Evolutionary conservation across 2,113 vertebrate genomes (phyloP).

Genomic region (Ammodramus savannarum): DNA sequence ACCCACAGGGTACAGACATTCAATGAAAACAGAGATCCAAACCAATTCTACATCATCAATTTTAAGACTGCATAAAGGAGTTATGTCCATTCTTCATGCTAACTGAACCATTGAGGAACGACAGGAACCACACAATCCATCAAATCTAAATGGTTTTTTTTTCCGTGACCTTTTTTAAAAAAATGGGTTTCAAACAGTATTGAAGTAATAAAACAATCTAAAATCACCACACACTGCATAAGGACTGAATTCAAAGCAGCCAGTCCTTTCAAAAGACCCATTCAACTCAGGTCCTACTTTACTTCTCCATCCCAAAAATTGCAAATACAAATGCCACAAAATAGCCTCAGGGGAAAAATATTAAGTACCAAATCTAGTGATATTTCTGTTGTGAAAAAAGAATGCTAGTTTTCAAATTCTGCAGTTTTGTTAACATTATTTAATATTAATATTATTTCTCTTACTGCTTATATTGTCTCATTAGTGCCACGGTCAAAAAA

Average conservation of each 20-base stretch:
- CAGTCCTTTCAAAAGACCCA: neutral
- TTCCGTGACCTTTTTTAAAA: neutral
- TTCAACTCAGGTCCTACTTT: neutral
- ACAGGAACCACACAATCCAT: neutral
- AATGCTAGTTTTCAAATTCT: neutral
- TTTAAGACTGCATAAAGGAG: neutral
- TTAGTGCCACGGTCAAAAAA: neutral
- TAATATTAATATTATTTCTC: neutral
- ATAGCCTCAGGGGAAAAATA: neutral
- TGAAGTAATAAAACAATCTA: neutral
- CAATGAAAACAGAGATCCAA: neutral
- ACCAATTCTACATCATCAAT: neutral
- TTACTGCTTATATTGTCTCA: neutral
- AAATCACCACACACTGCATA: neutral
- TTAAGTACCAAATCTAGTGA: neutral
- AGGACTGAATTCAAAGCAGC: neutral
- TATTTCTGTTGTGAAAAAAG: neutral
- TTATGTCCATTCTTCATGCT: neutral
- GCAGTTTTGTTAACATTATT: neutral
- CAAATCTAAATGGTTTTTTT: neutral
- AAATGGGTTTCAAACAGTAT: neutral
- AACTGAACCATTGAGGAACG: neutral
- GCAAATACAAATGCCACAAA: neutral
- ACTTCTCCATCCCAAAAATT: neutral
- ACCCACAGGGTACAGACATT: neutral